Percentiles rank a stretch among this genome's conserved stretches.
Conservation (phyloP, 2,888 invertebrate genomes). For the Actias luna region DNA sequence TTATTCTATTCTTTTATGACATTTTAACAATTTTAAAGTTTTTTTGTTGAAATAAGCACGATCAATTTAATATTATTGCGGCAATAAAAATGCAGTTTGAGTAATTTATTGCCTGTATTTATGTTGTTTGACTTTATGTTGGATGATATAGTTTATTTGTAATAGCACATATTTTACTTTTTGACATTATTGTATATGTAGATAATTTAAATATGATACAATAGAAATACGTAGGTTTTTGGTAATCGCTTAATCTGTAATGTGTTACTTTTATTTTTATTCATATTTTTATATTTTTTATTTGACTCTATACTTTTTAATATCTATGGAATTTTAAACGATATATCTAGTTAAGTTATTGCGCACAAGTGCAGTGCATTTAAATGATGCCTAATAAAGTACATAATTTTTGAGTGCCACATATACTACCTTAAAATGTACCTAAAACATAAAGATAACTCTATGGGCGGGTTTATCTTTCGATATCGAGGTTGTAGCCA, state of each 20-base stretch:
- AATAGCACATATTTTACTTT: constrained; percentile 45
- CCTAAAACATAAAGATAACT: no score
- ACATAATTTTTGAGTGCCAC: no score
- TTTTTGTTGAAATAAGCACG: constrained; percentile 72
- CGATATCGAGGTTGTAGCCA: not conserved
- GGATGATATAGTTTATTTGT: constrained; percentile 58
- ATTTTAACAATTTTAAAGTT: constrained; percentile 75
- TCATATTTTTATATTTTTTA: no score
- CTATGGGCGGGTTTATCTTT: no score
- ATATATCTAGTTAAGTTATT: no score
- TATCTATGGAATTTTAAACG: no score
- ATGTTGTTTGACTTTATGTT: constrained; percentile 59
- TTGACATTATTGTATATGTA: constrained; percentile 22
- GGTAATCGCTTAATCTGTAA: no score
- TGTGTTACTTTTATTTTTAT: no score
- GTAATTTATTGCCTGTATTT: constrained; percentile 74
- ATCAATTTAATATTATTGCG: constrained; percentile 71
- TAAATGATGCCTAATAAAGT: no score
- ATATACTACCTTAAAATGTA: no score
- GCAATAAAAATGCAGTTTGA: constrained; percentile 74
- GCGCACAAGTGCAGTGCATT: not conserved
- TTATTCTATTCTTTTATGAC: constrained; percentile 75
- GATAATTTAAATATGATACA: not conserved
- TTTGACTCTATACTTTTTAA: no score
- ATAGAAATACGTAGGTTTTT: no score